phyloP scores from a whole-genome alignment of 2,888 invertebrate species.

The Polyommatus iphigenia region DNA sequence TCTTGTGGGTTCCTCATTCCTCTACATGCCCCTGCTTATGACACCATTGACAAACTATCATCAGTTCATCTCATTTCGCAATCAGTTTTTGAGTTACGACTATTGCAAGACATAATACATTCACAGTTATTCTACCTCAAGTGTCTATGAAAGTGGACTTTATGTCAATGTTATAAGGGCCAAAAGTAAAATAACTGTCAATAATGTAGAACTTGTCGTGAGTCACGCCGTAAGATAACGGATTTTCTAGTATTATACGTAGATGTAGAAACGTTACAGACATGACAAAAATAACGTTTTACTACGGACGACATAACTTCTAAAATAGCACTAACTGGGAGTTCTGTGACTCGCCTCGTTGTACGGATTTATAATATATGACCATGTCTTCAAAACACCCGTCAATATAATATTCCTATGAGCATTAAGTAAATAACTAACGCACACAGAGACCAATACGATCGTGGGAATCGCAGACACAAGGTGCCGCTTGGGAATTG shows the following conservation, averaged over 20 bases:
- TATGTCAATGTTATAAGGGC: not conserved
- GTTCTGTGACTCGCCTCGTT: no score
- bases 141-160: not conserved
- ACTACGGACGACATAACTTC: not conserved
- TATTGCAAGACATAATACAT: not conserved
- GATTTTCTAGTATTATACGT: not conserved
- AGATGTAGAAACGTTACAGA: not conserved
- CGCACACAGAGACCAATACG: no score
- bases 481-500: no score
- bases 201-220: slow-evolving; percentile 9
- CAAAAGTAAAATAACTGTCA: not conserved
- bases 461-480: no score
- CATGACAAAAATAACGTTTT: not conserved
- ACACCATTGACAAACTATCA: not conserved
- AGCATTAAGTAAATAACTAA: no score
- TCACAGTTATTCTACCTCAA: not conserved
- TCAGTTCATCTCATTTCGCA: slow-evolving; percentile 7
- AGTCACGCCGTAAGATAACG: not conserved
- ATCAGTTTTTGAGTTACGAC: not conserved
- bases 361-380: no score
- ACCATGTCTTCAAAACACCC: no score
- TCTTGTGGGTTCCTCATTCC: no score
- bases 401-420: no score
- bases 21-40: not conserved
- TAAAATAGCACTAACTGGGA: no score